Evolutionary conservation across 2,797 vertebrate species (phyloP).

Genomic region (Discoglossus pictus): DNA sequence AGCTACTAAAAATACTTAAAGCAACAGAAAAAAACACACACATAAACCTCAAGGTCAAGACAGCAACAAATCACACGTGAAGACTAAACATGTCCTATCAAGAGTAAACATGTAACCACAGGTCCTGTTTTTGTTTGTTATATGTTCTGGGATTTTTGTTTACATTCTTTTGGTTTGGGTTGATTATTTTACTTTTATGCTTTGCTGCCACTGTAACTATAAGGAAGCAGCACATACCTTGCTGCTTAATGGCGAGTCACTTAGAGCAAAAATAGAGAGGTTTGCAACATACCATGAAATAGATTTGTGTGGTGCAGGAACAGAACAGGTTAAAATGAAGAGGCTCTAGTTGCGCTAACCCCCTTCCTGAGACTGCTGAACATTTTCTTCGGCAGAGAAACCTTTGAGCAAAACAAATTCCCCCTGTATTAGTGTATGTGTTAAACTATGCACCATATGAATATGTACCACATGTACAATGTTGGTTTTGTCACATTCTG

Average conservation of each 20-base stretch:
- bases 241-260: constrained; percentile 31
- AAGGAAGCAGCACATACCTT: constrained; percentile 36
- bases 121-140: constrained; percentile 44
- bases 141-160: constrained; percentile 25
- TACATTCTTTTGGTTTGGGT: constrained; percentile 39
- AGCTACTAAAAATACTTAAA: constrained; percentile 17
- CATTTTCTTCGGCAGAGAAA: no score
- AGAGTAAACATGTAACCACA: constrained; percentile 38
- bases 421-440: no score
- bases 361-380: no score
- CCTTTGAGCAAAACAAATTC: no score
- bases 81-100: constrained; percentile 47
- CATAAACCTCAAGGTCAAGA: constrained; percentile 36
- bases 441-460: no score
- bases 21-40: background rate
- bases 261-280: constrained; percentile 19
- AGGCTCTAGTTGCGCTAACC: background rate
- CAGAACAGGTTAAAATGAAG: background rate
- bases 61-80: constrained; percentile 46
- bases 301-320: constrained; percentile 4
- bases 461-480: no score
- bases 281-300: background rate
- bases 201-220: constrained; percentile 41
- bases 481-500: no score
- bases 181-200: constrained; percentile 48